Base-by-base conservation (phyloP, 2,888 invertebrate species). In the Cantharis flavilabris region DNA sequence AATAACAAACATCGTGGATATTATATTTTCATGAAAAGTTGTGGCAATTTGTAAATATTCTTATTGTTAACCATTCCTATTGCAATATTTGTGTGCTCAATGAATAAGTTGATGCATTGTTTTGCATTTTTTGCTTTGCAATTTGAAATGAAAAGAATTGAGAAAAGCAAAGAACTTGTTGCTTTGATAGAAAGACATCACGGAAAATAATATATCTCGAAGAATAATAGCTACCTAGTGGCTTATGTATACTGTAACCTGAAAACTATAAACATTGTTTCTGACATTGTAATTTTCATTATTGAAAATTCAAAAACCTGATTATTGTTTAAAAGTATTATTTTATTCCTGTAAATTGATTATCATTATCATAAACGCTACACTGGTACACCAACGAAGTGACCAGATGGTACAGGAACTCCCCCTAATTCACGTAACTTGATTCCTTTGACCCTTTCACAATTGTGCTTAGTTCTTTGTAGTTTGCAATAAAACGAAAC, bases 371-470 rank as follows among this genome's bases (percentile, higher is more conserved):
- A 23, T 67, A 26, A 23, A 23, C 23, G 26, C 23, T 67, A 67
- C 20, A 67, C 26, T 70, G 10, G 73, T 71, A 73, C 69, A 23
- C 26, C 67, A 69, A 78, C 69, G 62, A 69, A 74, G 30, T 76
- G 76, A 75, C 80, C 80, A 80, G 80, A 79, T 80, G 80, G 80
- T 79, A 79, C 79, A 74, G 73, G 74, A 75, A 76, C 75, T 76
- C 76, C 76, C 78, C 76, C 73, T 77, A 73, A 75, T 77, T 77
- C 79, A 80, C 79, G 79, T 80, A 80, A 80, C 76, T 80, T 76
- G 79, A 80, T 80, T 80, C 76, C 73, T 76, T 76, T 78, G 78
- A 78, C 80, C 80, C 80, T 75, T 78, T 78, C 73, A 71, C 70
- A 76, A 78, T 75, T 78, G 72, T 75, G 70, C 62, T 74, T 72